Base-by-base conservation (phyloP, 2,888 invertebrate species). In the Pyrocoelia pectoralis region DNA sequence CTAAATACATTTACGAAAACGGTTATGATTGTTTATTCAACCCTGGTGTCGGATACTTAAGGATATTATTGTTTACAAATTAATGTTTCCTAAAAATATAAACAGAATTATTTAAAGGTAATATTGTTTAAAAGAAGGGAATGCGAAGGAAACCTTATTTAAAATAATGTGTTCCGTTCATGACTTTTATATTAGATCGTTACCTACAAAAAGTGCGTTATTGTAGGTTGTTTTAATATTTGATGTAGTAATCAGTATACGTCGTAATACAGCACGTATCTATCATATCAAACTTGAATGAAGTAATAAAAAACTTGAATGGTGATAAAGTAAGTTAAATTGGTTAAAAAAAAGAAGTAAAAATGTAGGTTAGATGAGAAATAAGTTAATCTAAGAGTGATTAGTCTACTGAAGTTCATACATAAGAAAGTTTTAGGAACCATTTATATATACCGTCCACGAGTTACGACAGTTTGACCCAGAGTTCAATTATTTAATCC, bases 391-490 rank as follows among this genome's bases (percentile, higher is more conserved):
- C 73, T 69, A 69, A 74, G 72, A 72, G 75, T 73, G 75, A 77
- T 77, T 77, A 77, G 74, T 70, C 65, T 61, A 67, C 65, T 68
- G 72, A 75, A 76, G 72, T 76, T 76, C 72, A 73, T 71, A 74
- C 73, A 73, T 74, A 73, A 73, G 73, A 75, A 75, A 75, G 70
- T 76, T 76, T 70, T 65, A 55, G 67, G 63, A 68, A 66, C 70
- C 73, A 73, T 73, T 72, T 72, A 70, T n/a, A n/a, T n/a, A n/a
- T 70, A 71, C 65, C 61, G 67, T 65, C 70, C 68, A 68, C 68
- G 70, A 76, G 73, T 76, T 74, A 73, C 74, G 75, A 74, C 75
- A 75, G 75, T 75, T 76, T 73, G 76, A 73, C 73, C n/a, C 74
- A 74, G 69, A 70, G 68, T 71, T 74, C 73, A 71, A 72, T 73